Percentiles rank a stretch among this genome's conserved stretches.
Evolutionary conservation across 2,113 vertebrate genomes (phyloP).

Genomic region (Pipa parva): DNA sequence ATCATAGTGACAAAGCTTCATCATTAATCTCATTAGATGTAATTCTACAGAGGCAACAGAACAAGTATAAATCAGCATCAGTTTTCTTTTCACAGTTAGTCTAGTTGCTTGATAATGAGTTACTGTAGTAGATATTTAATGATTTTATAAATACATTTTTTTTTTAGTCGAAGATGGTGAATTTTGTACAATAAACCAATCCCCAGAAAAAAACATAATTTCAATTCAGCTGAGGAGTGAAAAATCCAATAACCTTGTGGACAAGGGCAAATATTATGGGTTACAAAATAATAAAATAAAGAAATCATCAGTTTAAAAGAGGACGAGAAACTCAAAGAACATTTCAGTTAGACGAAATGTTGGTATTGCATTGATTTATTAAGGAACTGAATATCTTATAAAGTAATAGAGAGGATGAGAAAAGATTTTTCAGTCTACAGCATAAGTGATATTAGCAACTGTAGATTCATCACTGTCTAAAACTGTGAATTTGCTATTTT

Average conservation of each 20-base stretch:
- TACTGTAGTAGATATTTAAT: background rate
- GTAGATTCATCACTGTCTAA: slow-evolving; percentile 26
- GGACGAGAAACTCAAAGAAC: background rate
- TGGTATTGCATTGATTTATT: slow-evolving; percentile 36
- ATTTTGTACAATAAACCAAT: background rate
- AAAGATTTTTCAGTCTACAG: slow-evolving; percentile 9
- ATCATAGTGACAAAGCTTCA: slow-evolving; percentile 8
- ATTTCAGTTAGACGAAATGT: slow-evolving; percentile 1
- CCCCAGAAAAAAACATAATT: background rate
- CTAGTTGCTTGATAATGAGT: slow-evolving; percentile 1
- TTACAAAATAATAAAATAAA: background rate
- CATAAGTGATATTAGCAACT: background rate
- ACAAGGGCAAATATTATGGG: slow-evolving; percentile 23
- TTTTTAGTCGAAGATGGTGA: slow-evolving; percentile 6
- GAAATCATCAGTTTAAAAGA: slow-evolving; percentile 16
- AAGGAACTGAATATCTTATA: slow-evolving; percentile 25
- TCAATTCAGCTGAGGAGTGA: background rate
- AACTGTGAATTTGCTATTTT: slow-evolving; percentile 5
- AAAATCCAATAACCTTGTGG: slow-evolving; percentile 6
- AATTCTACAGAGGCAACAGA: slow-evolving; percentile 9
- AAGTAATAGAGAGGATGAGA: slow-evolving; percentile 7
- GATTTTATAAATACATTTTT: slow-evolving; percentile 7
- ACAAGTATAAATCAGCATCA: slow-evolving; percentile 14
- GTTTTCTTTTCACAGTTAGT: background rate
- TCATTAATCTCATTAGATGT: slow-evolving; percentile 26